These are phyloP conservation scores for Anguilla pacifica DNA, from an alignment of 2,797 vertebrate species.

Conservation along the genomic window DNA sequence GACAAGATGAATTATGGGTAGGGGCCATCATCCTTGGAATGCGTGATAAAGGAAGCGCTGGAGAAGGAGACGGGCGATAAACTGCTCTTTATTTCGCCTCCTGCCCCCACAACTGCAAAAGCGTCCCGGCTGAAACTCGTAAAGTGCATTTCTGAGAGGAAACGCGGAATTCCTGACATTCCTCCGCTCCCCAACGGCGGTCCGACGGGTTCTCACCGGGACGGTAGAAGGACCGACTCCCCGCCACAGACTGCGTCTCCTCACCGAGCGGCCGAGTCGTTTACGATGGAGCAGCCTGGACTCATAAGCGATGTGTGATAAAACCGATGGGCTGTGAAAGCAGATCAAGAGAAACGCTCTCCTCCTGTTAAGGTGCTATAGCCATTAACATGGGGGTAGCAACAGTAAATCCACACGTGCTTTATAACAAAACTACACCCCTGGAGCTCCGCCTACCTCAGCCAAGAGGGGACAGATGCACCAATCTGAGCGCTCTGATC, in stretches of 20 bases:
- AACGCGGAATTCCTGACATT: background rate
- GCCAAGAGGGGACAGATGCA: background rate
- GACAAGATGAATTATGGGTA: constrained; percentile 38
- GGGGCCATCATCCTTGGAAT: constrained; percentile 1
- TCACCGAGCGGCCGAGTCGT: background rate
- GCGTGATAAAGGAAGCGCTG: background rate
- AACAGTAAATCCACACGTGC: background rate
- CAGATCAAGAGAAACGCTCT: background rate
- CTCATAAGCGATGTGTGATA: background rate
- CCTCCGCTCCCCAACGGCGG: background rate
- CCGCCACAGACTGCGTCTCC: background rate
- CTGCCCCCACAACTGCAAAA: background rate
- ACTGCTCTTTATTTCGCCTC: background rate
- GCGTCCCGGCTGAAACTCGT: background rate
- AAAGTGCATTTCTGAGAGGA: background rate
- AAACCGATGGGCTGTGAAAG: background rate
- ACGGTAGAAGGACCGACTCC: background rate
- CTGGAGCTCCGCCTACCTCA: background rate
- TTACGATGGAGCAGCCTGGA: background rate
- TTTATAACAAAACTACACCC: background rate
- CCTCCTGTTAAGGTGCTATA: background rate
- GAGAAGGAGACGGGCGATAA: background rate
- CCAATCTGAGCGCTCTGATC: background rate
- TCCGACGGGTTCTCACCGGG: background rate
- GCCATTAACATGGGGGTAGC: background rate